Evolutionary conservation across 2,113 vertebrate genomes (phyloP).

Genomic region (Phrynocephalus versicolor): DNA sequence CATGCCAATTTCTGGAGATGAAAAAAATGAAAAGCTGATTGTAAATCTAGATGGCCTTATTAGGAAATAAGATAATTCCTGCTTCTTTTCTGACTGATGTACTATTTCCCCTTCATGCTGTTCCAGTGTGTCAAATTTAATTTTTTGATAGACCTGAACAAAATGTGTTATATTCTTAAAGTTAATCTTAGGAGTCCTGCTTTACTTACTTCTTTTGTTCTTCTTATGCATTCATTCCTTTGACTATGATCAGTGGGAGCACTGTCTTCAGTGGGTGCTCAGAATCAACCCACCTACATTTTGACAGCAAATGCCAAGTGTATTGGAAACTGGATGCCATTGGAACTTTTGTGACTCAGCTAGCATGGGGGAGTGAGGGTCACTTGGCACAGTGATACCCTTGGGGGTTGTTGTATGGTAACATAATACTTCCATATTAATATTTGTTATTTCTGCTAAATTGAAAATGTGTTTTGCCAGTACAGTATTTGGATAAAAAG

Average conservation of each 20-base stretch:
- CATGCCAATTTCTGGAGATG: background rate
- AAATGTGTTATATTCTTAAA: background rate
- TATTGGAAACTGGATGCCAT: background rate
- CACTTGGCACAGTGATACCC: background rate
- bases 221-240: background rate
- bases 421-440: background rate
- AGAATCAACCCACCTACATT: background rate
- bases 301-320: background rate
- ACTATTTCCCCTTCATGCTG: background rate
- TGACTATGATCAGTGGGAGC: background rate
- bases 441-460: background rate
- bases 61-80: background rate
- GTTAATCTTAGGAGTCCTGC: background rate
- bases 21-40: background rate
- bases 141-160: background rate
- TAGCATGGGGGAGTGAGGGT: background rate
- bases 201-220: background rate
- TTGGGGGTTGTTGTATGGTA: background rate
- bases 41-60: background rate
- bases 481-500: background rate
- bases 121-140: conserved; percentile 1
- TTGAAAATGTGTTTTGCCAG: too few relatives aligned
- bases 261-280: background rate
- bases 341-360: background rate
- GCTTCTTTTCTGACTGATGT: background rate